Evolutionary conservation across 1,140 invertebrate species (phyloP).

Genomic region (Ceratina calcarata): DNA sequence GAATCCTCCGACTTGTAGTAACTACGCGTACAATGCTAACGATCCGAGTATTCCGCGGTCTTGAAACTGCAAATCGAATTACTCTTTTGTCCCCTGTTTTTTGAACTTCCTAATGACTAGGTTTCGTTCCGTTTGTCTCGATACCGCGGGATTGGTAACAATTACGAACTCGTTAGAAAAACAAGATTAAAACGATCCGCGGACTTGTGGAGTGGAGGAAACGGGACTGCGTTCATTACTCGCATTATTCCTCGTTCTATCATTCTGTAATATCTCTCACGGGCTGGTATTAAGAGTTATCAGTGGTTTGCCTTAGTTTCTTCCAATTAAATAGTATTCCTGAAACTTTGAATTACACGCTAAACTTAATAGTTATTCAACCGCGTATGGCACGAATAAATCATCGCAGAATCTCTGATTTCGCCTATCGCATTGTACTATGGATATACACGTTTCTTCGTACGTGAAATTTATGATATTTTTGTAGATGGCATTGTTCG

Average conservation of each 20-base stretch:
- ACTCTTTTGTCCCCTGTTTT: neutral
- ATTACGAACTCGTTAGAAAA: neutral
- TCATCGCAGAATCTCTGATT: neutral
- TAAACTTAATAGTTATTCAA: neutral
- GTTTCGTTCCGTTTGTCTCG: neutral
- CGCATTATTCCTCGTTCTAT: neutral
- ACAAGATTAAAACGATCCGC: neutral
- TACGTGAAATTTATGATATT: conserved; percentile 30
- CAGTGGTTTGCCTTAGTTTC: neutral
- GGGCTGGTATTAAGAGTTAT: neutral
- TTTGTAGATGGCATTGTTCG: neutral
- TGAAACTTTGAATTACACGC: neutral
- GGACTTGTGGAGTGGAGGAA: neutral
- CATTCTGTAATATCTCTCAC: neutral
- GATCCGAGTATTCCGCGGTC: conserved; percentile 26
- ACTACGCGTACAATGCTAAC: conserved; percentile 38
- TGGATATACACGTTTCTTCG: neutral
- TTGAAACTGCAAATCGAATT: conserved; percentile 23
- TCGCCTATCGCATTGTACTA: neutral
- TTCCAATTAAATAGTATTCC: neutral
- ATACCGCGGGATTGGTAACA: neutral
- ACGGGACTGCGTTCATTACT: neutral
- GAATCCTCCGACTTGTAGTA: conserved; percentile 23
- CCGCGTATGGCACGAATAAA: neutral
- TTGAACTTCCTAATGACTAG: neutral